Evolutionary conservation across 2,888 invertebrate species (phyloP).

Genomic region (Caenorhabditis japonica): DNA sequence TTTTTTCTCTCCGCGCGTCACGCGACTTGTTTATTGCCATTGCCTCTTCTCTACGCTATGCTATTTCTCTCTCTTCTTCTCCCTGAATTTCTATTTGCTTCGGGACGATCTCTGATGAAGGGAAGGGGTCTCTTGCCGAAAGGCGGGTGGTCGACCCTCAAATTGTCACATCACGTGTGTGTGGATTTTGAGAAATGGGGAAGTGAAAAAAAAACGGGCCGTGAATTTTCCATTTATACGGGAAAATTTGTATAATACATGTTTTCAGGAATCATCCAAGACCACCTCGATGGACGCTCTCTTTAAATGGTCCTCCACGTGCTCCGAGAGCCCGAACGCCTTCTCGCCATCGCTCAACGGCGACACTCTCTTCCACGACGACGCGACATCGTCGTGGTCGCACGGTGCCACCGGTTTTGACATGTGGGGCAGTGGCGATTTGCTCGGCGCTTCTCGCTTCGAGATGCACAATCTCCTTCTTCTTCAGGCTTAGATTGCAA

Average conservation of each 20-base stretch:
- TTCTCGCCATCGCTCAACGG: constrained; percentile 28
- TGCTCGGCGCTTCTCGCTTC: constrained; percentile 52
- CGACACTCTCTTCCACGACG: constrained; percentile 16
- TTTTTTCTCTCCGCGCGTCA: constrained; percentile 11
- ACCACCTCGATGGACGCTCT: constrained; percentile 41
- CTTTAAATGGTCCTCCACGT: constrained; percentile 46
- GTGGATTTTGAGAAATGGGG: constrained; percentile 5
- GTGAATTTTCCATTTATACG: no score
- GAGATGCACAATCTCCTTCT: constrained; percentile 60
- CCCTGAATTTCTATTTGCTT: constrained; percentile 17
- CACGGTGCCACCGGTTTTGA: constrained; percentile 43
- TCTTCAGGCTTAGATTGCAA: constrained; percentile 56
- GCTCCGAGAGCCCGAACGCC: constrained; percentile 27
- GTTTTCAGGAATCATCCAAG: constrained; percentile 44
- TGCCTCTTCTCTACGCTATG: constrained; percentile 14
- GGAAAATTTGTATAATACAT: no score
- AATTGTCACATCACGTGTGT: constrained; percentile 44
- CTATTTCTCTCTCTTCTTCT: constrained; percentile 30
- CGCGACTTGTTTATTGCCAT: constrained; percentile 41
- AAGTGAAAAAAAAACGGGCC: background rate
- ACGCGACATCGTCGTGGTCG: constrained; percentile 39
- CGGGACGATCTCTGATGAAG: constrained; percentile 12
- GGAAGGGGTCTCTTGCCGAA: no score
- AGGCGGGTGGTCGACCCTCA: constrained; percentile 19
- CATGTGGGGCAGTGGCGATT: constrained; percentile 50